phyloP scores from a whole-genome alignment of 2,797 vertebrate genomes.

The Natrix natrix region DNA sequence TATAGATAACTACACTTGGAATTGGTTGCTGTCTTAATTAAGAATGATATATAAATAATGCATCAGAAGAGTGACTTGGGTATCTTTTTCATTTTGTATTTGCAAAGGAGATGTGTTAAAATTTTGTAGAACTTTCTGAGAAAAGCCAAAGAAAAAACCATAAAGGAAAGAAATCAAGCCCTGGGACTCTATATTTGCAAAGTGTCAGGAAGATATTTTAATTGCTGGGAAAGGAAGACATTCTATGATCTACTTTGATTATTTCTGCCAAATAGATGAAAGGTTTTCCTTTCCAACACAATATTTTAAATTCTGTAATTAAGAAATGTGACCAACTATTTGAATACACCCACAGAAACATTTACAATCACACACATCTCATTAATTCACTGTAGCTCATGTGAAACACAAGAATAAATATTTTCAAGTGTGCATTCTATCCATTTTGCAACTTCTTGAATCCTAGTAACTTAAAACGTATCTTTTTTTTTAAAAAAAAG shows the following conservation, averaged over 20 bases:
- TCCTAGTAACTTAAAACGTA: not conserved
- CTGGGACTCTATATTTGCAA: not conserved
- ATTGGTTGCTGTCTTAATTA: not conserved
- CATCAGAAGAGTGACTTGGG: not conserved
- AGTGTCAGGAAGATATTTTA: not conserved
- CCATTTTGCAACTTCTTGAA: not conserved
- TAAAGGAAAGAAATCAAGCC: not conserved
- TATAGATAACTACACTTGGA: not conserved
- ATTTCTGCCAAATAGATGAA: not conserved
- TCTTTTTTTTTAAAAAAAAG: not conserved
- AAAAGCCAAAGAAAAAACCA: not conserved
- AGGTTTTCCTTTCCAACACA: not conserved
- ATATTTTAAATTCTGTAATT: not conserved
- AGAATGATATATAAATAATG: not conserved
- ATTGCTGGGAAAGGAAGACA: not conserved
- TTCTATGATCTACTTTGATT: not conserved
- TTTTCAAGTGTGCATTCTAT: not conserved
- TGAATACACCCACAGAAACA: not conserved
- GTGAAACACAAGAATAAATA: not conserved
- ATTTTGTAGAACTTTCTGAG: not conserved
- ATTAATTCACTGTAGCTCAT: not conserved
- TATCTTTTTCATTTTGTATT: not conserved
- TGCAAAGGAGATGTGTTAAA: not conserved
- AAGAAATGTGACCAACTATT: slow-evolving; percentile 7
- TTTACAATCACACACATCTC: slow-evolving; percentile 9